Conservation (phyloP, 2,113 vertebrate species). For the Xyrauchen texanus region DNA sequence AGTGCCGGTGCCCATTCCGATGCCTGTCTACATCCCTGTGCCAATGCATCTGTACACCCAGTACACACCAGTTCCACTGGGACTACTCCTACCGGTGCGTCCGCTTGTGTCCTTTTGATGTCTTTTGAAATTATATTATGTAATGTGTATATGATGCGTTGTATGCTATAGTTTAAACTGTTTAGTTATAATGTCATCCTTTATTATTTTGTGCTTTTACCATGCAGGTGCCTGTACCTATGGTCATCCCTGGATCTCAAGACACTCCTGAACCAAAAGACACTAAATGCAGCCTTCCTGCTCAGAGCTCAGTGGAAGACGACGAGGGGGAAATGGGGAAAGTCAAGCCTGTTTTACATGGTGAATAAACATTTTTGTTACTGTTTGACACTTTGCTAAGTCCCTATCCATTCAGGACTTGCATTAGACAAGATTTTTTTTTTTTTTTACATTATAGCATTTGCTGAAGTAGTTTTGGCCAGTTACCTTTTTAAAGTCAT, state of each 20-base stretch:
- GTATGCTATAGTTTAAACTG: too few relatives aligned
- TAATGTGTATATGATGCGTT: neutral
- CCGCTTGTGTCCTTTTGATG: neutral
- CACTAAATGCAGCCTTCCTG: conserved; percentile 73
- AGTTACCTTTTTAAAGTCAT: too few relatives aligned
- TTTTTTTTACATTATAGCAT: too few relatives aligned
- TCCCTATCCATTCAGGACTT: neutral
- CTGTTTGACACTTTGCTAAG: neutral
- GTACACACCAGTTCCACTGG: conserved; percentile 85
- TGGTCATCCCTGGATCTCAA: conserved; percentile 76
- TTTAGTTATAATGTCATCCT: too few relatives aligned
- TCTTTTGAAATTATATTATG: neutral
- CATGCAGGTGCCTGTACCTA: conserved; percentile 86
- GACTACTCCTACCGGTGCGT: conserved; percentile 88
- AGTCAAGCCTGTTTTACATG: conserved; percentile 72
- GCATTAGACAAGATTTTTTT: too few relatives aligned
- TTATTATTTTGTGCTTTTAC: neutral
- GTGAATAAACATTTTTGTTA: conserved; percentile 32
- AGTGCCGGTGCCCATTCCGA: conserved; percentile 87
- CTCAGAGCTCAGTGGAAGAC: conserved; percentile 68
- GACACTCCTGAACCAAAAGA: conserved; percentile 77
- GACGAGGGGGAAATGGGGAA: conserved; percentile 80
- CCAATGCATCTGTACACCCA: conserved; percentile 95
- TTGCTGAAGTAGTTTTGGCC: too few relatives aligned
- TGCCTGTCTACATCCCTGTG: conserved; percentile 92